Evolutionary conservation across 2,888 invertebrate genomes (phyloP).

Genomic region (Ectobius pallidus): DNA sequence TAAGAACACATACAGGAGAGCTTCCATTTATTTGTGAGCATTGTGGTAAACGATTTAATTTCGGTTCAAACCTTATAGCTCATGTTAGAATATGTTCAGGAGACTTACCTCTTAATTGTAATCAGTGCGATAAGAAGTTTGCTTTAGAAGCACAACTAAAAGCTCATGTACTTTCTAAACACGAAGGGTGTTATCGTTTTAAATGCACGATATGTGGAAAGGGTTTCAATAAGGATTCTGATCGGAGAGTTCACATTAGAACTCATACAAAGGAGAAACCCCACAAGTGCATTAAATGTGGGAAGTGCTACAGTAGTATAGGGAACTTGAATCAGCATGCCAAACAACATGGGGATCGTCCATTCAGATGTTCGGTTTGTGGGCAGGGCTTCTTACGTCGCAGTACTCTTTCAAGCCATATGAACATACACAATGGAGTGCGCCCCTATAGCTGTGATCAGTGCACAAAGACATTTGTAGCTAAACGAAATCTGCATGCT

Average conservation of each 20-base stretch:
- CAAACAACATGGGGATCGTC: conserved; percentile 41
- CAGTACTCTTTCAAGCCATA: conserved; percentile 37
- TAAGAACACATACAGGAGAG: conserved; percentile 41
- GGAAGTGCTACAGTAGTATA: conserved; percentile 42
- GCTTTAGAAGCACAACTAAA: conserved; percentile 34
- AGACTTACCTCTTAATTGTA: conserved; percentile 37
- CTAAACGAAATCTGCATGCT: conserved; percentile 36
- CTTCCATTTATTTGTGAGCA: conserved; percentile 42
- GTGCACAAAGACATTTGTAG: conserved; percentile 41
- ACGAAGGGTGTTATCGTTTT: conserved; percentile 36
- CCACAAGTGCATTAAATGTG: conserved; percentile 42
- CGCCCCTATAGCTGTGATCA: conserved; percentile 39
- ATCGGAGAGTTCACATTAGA: conserved; percentile 40
- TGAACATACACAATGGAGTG: conserved; percentile 39
- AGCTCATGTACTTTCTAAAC: conserved; percentile 35
- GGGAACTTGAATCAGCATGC: conserved; percentile 43
- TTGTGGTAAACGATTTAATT: conserved; percentile 42
- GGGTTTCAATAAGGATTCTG: conserved; percentile 41
- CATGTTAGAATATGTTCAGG: conserved; percentile 42
- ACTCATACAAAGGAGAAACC: conserved; percentile 43
- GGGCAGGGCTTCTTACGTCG: conserved; percentile 41
- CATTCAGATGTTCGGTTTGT: conserved; percentile 42
- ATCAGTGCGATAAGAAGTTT: conserved; percentile 40
- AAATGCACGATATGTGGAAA: conserved; percentile 42
- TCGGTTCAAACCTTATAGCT: conserved; percentile 36